Conservation (phyloP, 2,797 vertebrate species). For the Neolamprologus multifasciatus region DNA sequence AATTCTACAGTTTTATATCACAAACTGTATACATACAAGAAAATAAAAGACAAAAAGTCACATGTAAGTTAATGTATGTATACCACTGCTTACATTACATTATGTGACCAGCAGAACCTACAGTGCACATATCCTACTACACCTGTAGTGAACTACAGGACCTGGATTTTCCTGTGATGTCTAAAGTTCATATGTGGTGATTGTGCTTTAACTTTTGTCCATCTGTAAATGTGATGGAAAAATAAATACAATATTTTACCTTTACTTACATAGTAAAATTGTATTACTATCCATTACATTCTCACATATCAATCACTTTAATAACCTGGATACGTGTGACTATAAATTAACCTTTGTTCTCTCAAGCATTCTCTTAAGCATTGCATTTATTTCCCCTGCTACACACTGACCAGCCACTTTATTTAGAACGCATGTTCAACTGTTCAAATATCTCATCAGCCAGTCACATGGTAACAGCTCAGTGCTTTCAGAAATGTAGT, state of each 20-base stretch:
- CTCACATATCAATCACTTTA: not conserved
- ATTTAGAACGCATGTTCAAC: not conserved
- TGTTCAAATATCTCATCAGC: not conserved
- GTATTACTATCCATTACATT: not conserved
- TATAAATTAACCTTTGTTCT: not conserved
- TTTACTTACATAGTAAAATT: not conserved
- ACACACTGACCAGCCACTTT: not conserved
- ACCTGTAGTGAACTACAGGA: not conserved
- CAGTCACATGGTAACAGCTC: not conserved
- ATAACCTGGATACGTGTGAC: not conserved
- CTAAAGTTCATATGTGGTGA: accelerated
- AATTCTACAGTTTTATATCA: not conserved
- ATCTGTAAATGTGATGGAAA: not conserved
- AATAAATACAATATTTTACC: not conserved
- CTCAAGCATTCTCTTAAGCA: not conserved
- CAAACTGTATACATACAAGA: not conserved
- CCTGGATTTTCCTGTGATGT: not conserved
- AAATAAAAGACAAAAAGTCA: not conserved
- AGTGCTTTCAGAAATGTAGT: not conserved
- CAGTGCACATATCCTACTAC: not conserved
- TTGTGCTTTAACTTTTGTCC: not conserved
- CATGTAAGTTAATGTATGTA: not conserved
- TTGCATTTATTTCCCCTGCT: not conserved
- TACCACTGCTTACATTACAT: not conserved
- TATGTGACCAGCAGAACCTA: not conserved